Conservation (phyloP, 2,888 invertebrate genomes). For the Acleris holmiana region DNA sequence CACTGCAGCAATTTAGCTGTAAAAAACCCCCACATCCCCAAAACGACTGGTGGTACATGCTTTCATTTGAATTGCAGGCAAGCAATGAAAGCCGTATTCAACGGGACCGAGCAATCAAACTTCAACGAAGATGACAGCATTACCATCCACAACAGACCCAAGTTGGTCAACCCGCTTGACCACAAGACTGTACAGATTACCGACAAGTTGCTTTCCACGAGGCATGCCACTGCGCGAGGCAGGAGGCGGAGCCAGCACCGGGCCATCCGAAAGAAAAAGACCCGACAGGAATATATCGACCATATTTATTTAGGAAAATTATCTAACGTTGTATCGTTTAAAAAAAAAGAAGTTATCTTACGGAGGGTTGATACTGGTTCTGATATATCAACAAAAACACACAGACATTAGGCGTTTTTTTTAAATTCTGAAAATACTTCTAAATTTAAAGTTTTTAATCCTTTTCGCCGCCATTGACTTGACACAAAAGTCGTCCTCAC, state of each 20-base stretch:
- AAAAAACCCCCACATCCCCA: no score
- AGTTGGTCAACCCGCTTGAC: not conserved
- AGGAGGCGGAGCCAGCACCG: not conserved
- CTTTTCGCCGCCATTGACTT: no score
- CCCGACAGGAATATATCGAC: conserved; percentile 18
- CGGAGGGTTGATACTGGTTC: conserved; percentile 46
- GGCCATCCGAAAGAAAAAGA: conserved; percentile 18
- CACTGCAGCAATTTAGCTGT: no score
- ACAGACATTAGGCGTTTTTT: no score
- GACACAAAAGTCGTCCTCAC: no score
- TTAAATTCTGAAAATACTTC: no score
- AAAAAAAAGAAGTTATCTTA: conserved; percentile 25
- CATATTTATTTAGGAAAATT: conserved; percentile 52
- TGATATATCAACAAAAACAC: not conserved
- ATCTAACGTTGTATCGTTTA: conserved; percentile 48
- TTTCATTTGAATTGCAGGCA: conserved; percentile 51
- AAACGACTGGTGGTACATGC: no score
- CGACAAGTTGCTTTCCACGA: not conserved
- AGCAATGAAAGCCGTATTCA: conserved; percentile 52
- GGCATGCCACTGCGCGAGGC: no score
- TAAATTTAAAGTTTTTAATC: no score
- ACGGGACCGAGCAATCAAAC: conserved; percentile 19
- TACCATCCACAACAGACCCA: not conserved
- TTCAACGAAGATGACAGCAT: conserved; percentile 10
- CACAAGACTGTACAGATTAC: not conserved